These are phyloP conservation scores for Gila orcuttii DNA, from an alignment of 2,113 vertebrate genomes.

Conservation along the genomic window DNA sequence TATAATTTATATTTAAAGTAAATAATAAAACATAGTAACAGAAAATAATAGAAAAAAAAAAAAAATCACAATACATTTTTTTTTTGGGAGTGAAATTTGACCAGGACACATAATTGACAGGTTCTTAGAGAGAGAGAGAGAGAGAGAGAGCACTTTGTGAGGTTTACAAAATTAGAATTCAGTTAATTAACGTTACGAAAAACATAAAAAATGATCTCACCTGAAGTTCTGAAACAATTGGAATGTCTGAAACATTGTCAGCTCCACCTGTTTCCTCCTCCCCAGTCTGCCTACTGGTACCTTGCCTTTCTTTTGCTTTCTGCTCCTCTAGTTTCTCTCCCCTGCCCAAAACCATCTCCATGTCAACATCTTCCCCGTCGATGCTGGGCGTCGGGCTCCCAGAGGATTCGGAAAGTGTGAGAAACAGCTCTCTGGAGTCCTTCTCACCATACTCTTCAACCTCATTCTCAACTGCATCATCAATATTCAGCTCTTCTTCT, in stretches of 20 bases:
- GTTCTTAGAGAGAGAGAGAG: too few relatives aligned
- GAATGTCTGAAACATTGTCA: conserved; percentile 76
- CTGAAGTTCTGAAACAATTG: conserved; percentile 82
- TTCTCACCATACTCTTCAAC: conserved; percentile 20
- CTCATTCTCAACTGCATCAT: conserved; percentile 23
- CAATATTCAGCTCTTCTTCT: conserved; percentile 11
- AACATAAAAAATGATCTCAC: conserved; percentile 63
- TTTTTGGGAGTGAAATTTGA: too few relatives aligned
- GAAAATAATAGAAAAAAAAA: too few relatives aligned
- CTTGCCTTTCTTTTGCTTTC: not conserved
- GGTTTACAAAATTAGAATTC: too few relatives aligned
- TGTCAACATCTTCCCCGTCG: conserved; percentile 16
- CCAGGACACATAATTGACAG: too few relatives aligned
- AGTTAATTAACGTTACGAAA: not conserved
- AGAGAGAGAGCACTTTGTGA: too few relatives aligned
- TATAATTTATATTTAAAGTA: too few relatives aligned
- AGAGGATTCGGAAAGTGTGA: conserved; percentile 62
- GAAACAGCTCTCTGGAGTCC: conserved; percentile 35
- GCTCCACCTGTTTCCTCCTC: conserved; percentile 74
- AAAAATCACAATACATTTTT: too few relatives aligned
- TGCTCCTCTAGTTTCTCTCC: conserved; percentile 5
- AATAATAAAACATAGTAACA: too few relatives aligned
- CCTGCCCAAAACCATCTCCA: conserved; percentile 14
- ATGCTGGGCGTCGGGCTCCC: conserved; percentile 52
- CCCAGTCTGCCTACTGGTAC: not conserved